Evolutionary conservation across 2,797 vertebrate genomes (phyloP).

Genomic region (Hypotaenidia philippensis): DNA sequence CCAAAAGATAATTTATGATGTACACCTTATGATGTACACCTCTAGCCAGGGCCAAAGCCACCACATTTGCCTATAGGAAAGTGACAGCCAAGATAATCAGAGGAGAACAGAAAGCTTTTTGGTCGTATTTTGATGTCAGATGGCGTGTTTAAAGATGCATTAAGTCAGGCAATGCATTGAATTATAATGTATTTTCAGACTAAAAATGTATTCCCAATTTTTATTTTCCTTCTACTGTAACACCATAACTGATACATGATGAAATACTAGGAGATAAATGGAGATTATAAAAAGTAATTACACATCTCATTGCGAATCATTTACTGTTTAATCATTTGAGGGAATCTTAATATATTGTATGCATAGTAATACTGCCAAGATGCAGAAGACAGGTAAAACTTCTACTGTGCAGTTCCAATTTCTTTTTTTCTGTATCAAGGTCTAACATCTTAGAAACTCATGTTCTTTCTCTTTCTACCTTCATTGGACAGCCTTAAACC

Average conservation of each 20-base stretch:
- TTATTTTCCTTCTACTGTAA: constrained; percentile 7
- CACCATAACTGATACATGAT: constrained; percentile 1
- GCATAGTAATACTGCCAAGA: not conserved
- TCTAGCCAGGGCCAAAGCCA: no score
- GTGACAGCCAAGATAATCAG: constrained; percentile 32
- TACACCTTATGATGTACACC: not conserved
- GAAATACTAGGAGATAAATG: constrained; percentile 28
- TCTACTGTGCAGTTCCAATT: not conserved
- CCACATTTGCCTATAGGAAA: constrained; percentile 14
- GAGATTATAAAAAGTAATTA: constrained; percentile 50
- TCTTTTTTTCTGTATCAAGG: not conserved
- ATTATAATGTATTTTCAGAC: not conserved
- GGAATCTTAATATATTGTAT: not conserved
- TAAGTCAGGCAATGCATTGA: not conserved
- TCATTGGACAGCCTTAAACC: constrained; percentile 14
- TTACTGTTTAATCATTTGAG: constrained; percentile 30
- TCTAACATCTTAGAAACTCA: constrained; percentile 39
- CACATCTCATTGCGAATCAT: not conserved
- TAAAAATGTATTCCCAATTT: not conserved
- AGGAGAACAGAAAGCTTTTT: constrained; percentile 11
- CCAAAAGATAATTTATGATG: not conserved
- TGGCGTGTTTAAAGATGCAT: not conserved
- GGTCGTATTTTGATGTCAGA: not conserved
- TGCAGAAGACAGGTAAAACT: constrained; percentile 19
- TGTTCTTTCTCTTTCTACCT: not conserved